Evolutionary conservation across 2,113 vertebrate genomes (phyloP).

Genomic region (Salvator merianae): DNA sequence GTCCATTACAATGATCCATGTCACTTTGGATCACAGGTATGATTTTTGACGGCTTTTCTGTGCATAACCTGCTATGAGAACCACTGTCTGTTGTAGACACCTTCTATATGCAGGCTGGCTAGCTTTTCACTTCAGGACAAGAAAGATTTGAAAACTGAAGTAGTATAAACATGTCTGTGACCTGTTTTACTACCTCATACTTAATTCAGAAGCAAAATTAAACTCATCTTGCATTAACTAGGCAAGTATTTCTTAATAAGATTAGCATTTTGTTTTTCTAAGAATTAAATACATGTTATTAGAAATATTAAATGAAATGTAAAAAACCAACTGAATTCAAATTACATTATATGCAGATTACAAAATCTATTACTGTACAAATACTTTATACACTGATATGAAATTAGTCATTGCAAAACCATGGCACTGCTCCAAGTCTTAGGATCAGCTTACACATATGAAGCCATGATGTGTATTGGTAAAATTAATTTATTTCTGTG

Average conservation of each 20-base stretch:
- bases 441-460: not conserved
- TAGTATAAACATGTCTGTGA: not conserved
- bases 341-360: not conserved
- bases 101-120: not conserved
- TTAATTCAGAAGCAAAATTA: not conserved
- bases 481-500: not conserved
- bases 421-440: not conserved
- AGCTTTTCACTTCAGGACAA: not conserved
- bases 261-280: not conserved
- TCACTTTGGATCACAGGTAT: not conserved
- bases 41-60: not conserved
- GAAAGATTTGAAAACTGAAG: not conserved
- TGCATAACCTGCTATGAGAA: not conserved
- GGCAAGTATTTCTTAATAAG: slow-evolving; percentile 7
- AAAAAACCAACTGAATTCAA: not conserved
- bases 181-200: not conserved
- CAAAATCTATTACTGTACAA: not conserved
- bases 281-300: not conserved
- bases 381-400: not conserved
- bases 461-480: not conserved
- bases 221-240: not conserved
- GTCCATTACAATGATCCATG: not conserved
- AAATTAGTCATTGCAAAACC: not conserved
- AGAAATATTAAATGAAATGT: not conserved
- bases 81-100: not conserved